Percentiles rank a stretch among this genome's conserved stretches.
These are phyloP conservation scores for Limnephilus auricula DNA, from an alignment of 2,888 invertebrate genomes.

Conservation along the genomic window DNA sequence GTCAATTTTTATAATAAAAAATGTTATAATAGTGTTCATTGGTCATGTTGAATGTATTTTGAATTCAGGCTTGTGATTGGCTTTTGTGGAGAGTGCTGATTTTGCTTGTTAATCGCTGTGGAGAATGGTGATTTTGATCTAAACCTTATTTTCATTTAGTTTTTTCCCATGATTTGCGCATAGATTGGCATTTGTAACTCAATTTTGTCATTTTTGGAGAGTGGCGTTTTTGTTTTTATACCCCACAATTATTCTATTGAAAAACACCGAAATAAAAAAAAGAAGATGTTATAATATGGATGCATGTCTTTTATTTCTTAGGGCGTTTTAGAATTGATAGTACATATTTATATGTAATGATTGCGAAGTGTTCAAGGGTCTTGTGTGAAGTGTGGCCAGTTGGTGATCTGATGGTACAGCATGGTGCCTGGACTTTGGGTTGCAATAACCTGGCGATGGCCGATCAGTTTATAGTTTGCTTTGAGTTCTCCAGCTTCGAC, in stretches of 20 bases:
- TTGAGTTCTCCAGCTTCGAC: conserved; percentile 72
- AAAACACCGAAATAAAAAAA: not conserved
- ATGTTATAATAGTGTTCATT: too few relatives aligned
- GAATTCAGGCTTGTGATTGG: too few relatives aligned
- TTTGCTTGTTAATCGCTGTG: too few relatives aligned
- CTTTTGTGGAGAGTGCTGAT: too few relatives aligned
- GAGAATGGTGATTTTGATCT: too few relatives aligned
- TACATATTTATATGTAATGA: not conserved
- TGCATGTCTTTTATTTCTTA: not conserved
- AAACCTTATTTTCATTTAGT: too few relatives aligned
- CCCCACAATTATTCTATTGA: not conserved
- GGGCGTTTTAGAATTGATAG: not conserved
- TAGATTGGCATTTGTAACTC: too few relatives aligned
- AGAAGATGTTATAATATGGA: not conserved
- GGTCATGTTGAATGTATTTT: too few relatives aligned
- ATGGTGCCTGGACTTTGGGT: conserved; percentile 75
- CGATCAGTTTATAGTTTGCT: conserved; percentile 72
- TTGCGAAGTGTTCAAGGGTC: conserved; percentile 5
- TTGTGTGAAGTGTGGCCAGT: conserved; percentile 71
- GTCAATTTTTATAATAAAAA: too few relatives aligned
- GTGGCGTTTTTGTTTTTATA: too few relatives aligned
- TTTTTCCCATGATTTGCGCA: too few relatives aligned
- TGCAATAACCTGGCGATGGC: conserved; percentile 72
- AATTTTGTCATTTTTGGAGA: too few relatives aligned
- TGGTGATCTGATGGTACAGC: conserved; percentile 74